A percentile compares a stretch with the other conserved stretches of the same genome.
Conservation (phyloP, 2,888 invertebrate species). For the Lissocephala sabroskyi region DNA sequence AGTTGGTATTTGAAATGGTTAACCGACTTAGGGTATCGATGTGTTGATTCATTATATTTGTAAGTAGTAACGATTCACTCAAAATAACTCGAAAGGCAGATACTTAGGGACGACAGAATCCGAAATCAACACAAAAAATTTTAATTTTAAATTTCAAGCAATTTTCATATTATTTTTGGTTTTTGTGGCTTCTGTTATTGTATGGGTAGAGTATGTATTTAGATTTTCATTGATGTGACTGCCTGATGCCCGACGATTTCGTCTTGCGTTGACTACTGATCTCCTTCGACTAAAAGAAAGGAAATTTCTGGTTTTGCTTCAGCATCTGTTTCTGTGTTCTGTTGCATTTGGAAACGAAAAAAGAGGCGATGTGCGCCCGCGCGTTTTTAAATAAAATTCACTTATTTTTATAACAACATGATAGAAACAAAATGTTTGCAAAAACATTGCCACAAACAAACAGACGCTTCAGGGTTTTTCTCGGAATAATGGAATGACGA, state of each 20-base stretch:
- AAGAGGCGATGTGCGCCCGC: conserved; percentile 25
- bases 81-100: conserved; percentile 60
- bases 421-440: conserved; percentile 14
- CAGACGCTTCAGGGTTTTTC: too few relatives aligned
- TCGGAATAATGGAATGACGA: too few relatives aligned
- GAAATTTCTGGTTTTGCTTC: conserved; percentile 36
- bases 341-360: conserved; percentile 42
- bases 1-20: too few relatives aligned
- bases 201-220: conserved; percentile 33
- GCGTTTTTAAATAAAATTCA: conserved; percentile 41
- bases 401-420: conserved; percentile 40
- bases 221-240: too few relatives aligned
- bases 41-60: too few relatives aligned
- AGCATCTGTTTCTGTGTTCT: conserved; percentile 25
- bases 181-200: conserved; percentile 35
- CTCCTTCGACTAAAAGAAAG: conserved; percentile 56
- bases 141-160: conserved; percentile 58
- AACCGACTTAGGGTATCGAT: too few relatives aligned
- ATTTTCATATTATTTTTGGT: conserved; percentile 46
- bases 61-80: conserved; percentile 42
- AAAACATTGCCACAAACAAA: too few relatives aligned
- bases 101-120: conserved; percentile 11
- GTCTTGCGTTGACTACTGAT: conserved; percentile 40
- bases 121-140: conserved; percentile 42
- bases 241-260: conserved; percentile 4